Conservation (phyloP, 2,113 vertebrate species). For the Poeciliopsis turrubarensis region DNA sequence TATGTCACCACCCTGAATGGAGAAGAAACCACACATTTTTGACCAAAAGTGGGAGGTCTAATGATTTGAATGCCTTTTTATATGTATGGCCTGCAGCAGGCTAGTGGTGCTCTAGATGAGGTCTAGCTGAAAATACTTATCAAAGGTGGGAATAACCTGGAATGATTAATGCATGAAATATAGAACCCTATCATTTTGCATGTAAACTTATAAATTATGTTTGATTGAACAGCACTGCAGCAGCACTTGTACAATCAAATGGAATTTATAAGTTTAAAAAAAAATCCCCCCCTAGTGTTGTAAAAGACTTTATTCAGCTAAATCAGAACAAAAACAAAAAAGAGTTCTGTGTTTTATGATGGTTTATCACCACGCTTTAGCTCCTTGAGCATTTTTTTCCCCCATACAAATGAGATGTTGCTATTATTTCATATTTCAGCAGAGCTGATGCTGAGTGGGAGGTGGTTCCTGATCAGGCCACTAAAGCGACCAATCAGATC, state of each 20-base stretch:
- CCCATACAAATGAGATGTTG: neutral
- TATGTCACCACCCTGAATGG: neutral
- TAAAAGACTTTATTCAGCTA: neutral
- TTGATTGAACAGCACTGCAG: no score
- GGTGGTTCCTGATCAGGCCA: conserved; percentile 20
- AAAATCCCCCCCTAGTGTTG: no score
- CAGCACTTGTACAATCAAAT: no score
- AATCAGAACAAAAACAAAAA: no score
- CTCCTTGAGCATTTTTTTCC: no score
- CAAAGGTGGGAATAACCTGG: no score
- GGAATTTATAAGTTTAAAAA: no score
- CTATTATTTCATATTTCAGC: neutral
- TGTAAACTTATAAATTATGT: no score
- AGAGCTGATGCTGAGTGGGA: conserved; percentile 1
- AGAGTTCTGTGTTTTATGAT: no score
- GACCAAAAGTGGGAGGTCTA: no score
- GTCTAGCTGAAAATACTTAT: no score
- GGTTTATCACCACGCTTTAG: no score
- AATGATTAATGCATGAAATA: neutral
- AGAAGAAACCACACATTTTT: neutral
- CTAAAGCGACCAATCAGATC: conserved; percentile 13
- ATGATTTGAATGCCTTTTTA: neutral
- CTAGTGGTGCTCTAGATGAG: neutral
- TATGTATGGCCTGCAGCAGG: neutral
- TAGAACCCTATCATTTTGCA: neutral